Conservation (phyloP, 2,113 vertebrate species). For the Cyanoramphus novaezelandiae region DNA sequence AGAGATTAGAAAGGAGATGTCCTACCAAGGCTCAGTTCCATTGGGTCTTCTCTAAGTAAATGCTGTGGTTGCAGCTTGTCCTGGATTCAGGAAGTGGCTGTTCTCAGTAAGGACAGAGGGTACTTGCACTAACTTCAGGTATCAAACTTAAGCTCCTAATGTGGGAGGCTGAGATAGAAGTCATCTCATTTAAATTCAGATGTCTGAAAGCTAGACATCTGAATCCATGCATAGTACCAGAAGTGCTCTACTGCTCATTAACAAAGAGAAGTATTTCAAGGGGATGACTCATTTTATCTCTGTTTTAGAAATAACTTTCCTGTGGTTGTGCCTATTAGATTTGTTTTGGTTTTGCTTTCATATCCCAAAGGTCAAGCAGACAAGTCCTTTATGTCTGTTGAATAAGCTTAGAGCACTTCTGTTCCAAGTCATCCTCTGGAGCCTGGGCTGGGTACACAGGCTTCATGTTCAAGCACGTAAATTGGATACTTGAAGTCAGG, state of each 20-base stretch:
- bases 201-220: background rate
- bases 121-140: background rate
- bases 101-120: background rate
- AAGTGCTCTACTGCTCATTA: background rate
- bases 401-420: background rate
- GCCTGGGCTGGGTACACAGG: background rate
- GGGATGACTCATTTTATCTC: background rate
- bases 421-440: background rate
- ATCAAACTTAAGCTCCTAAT: background rate
- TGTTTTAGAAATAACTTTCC: background rate
- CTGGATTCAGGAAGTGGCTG: accelerated
- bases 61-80: background rate
- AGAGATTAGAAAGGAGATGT: background rate
- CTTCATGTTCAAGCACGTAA: background rate
- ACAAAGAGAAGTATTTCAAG: background rate
- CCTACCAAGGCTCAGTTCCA: background rate
- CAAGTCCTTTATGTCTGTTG: background rate
- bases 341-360: background rate
- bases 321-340: background rate
- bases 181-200: background rate
- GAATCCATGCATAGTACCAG: background rate
- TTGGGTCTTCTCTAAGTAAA: background rate
- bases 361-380: background rate
- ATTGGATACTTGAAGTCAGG: background rate
- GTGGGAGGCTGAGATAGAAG: background rate